Conservation (phyloP, 2,888 invertebrate genomes). For the Deilephila porcellus region DNA sequence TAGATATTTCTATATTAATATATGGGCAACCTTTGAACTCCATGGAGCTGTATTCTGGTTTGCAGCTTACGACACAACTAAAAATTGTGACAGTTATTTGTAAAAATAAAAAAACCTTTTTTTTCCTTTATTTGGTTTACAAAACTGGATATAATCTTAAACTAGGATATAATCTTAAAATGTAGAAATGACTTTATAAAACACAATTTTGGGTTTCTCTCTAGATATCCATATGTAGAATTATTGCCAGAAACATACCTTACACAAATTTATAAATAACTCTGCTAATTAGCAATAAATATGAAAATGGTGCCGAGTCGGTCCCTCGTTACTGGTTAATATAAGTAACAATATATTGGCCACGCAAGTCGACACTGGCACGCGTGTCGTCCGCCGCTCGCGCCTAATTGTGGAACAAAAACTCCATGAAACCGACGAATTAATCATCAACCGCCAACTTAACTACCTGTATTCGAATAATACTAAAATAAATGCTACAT, state of each 20-base stretch:
- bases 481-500: constrained; percentile 63
- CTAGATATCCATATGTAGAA: background rate
- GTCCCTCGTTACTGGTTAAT: constrained; percentile 69
- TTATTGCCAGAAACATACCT: background rate
- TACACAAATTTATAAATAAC: constrained; percentile 41
- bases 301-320: constrained; percentile 62
- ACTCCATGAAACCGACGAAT: constrained; percentile 76
- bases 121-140: too few relatives aligned
- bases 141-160: too few relatives aligned
- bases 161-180: too few relatives aligned
- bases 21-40: too few relatives aligned
- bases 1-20: too few relatives aligned
- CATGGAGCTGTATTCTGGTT: too few relatives aligned
- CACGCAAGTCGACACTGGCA: constrained; percentile 69
- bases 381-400: constrained; percentile 56
- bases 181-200: background rate
- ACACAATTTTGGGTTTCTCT: background rate
- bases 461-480: constrained; percentile 64
- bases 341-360: constrained; percentile 64
- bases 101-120: too few relatives aligned
- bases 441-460: constrained; percentile 70
- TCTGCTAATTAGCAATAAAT: constrained; percentile 72
- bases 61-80: too few relatives aligned
- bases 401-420: constrained; percentile 79
- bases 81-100: too few relatives aligned